Conservation (phyloP, 1,140 invertebrate species). For the Calephelis nemesis region DNA sequence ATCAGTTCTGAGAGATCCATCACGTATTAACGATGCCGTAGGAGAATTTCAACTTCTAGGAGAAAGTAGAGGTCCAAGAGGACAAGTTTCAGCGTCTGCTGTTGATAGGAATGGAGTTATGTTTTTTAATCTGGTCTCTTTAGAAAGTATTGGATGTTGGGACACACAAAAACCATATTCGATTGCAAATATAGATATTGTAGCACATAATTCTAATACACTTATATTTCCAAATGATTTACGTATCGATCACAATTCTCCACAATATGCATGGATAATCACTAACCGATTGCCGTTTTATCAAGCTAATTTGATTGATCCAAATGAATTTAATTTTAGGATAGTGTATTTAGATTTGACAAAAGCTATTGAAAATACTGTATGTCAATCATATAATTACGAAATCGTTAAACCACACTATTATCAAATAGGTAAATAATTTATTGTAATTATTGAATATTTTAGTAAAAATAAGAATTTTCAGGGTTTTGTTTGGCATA, state of each 20-base stretch:
- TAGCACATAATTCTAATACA: conserved; percentile 81
- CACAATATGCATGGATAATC: conserved; percentile 86
- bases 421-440: no score
- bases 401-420: neutral
- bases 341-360: conserved; percentile 83
- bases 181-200: conserved; percentile 81
- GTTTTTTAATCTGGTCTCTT: conserved; percentile 88
- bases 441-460: no score
- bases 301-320: conserved; percentile 84
- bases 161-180: conserved; percentile 86
- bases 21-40: conserved; percentile 75
- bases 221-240: conserved; percentile 90
- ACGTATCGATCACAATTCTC: conserved; percentile 84
- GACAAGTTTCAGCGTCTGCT: conserved; percentile 86
- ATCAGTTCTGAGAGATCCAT: conserved; percentile 82
- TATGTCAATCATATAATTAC: conserved; percentile 73
- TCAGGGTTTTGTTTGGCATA: no score
- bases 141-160: conserved; percentile 89
- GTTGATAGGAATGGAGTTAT: conserved; percentile 87
- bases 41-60: conserved; percentile 84
- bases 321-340: conserved; percentile 85
- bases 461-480: no score
- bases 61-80: conserved; percentile 80
- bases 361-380: conserved; percentile 80
- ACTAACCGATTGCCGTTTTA: conserved; percentile 87